Base-by-base conservation (phyloP, 2,888 invertebrate genomes). In the Rhogogaster chlorosoma region DNA sequence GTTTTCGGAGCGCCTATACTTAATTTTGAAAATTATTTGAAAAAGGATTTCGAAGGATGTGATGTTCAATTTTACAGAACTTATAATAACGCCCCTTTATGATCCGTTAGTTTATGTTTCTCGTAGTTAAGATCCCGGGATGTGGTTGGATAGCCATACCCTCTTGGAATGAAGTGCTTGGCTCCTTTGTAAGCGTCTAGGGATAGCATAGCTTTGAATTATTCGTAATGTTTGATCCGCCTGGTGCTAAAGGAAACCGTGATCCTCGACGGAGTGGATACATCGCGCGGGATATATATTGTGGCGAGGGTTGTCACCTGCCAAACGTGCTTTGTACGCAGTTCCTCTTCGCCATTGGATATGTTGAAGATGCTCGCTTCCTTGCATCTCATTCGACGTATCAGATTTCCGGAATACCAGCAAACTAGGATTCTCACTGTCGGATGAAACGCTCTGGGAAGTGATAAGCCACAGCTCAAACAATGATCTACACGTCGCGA, bases 321-420 rank as follows among this genome's bases (percentile, higher is more conserved):
- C 15, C 61, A n/a, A 38, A 61, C n/a, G 22, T 36, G 80, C 80
- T 80, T 80, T 80, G 80, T 61, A 36, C 45, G 36, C 10, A 36
- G 38, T 61, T 80, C 49, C 61, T 29, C 29, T 67, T 67, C 83
- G 83, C 32, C 38, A 36, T 38, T 57, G 80, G 53, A 53, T 38
- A 45, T 67, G 64, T 45, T 82, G 22, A 29, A 67, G 67, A 45
- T 36, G 45, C 67, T 82, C 18, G 83, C 49, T 83, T 67, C 83
- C 67, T 80, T n/a, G 36, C 36, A 61, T 61, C 80, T 38, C n/a
- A 53, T 45, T 22, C 57, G 1, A 6, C 9, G 61, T 49, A n/a
- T 80, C 61, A 36, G 49, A 29, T 80, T 80, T 61, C 61, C 80
- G 61, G 22, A 10, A 80, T 57, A 36, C 80, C 61, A 36, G 38